Evolutionary conservation across 2,888 invertebrate species (phyloP).

Genomic region (Hofmannophila pseudospretella): DNA sequence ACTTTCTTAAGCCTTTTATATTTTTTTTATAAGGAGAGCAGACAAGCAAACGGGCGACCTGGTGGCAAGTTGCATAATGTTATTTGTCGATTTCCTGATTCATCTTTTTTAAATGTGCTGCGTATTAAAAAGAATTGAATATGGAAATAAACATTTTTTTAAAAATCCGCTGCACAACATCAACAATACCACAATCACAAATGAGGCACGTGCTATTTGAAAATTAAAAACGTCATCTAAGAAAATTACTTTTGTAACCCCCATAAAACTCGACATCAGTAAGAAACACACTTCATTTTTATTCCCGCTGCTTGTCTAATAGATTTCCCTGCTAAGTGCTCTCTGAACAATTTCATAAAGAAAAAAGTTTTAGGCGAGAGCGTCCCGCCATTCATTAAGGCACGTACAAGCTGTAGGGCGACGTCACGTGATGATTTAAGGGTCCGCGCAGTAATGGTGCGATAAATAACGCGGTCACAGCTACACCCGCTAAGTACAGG

Average conservation of each 20-base stretch:
- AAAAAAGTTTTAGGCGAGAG: conserved; percentile 53
- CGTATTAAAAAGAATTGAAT: too few species aligned
- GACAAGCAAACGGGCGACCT: too few species aligned
- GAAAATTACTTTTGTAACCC: conserved; percentile 8
- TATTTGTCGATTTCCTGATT: too few species aligned
- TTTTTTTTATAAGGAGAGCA: too few species aligned
- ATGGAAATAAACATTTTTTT: too few species aligned
- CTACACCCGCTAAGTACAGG: conserved; percentile 45
- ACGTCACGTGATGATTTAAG: conserved; percentile 76
- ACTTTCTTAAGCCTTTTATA: too few species aligned
- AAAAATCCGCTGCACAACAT: conserved; percentile 6
- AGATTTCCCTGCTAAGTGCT: conserved; percentile 70
- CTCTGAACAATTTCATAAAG: conserved; percentile 64
- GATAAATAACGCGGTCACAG: conserved; percentile 75
- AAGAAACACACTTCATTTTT: conserved; percentile 25
- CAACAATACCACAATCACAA: conserved; percentile 6
- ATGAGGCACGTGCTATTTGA: background rate
- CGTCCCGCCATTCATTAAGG: conserved; percentile 71
- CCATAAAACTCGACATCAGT: conserved; percentile 8
- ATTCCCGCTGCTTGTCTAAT: conserved; percentile 29
- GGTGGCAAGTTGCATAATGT: too few species aligned
- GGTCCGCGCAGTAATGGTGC: conserved; percentile 71
- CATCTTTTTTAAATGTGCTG: too few species aligned
- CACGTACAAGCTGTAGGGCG: conserved; percentile 57
- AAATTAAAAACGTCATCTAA: conserved; percentile 9